These are phyloP conservation scores for Eupithecia subumbrata DNA, from an alignment of 2,888 invertebrate genomes.

Conservation along the genomic window DNA sequence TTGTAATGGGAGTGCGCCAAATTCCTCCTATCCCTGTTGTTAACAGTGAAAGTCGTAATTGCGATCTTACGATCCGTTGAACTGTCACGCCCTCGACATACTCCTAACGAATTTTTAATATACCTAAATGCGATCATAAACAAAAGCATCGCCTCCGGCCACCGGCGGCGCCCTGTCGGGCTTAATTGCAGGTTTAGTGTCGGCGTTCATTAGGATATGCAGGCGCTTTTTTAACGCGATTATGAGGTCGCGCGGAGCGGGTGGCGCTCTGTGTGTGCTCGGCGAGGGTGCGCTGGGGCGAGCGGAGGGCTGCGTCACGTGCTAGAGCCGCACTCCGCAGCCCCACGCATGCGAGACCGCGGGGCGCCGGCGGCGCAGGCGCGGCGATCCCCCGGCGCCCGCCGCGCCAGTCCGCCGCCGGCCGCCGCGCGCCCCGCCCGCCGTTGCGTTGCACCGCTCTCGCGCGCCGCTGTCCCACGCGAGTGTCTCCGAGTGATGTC, in stretches of 20 bases:
- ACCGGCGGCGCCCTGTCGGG: constrained; percentile 61
- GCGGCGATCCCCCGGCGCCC: constrained; percentile 74
- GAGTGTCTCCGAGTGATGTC: constrained; percentile 80
- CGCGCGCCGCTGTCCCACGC: constrained; percentile 54
- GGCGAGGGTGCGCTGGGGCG: constrained; percentile 74
- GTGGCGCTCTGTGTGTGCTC: constrained; percentile 18
- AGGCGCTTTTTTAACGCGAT: constrained; percentile 81
- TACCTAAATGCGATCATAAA: constrained; percentile 70
- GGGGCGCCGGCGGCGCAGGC: constrained; percentile 78
- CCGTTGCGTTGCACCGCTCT: constrained; percentile 50
- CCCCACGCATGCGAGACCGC: constrained; percentile 83
- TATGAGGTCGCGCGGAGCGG: constrained; percentile 70
- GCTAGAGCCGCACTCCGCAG: constrained; percentile 83
- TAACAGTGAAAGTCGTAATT: constrained; percentile 71
- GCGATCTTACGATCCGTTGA: constrained; percentile 72
- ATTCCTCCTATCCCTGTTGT: constrained; percentile 58
- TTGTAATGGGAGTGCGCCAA: constrained; percentile 62
- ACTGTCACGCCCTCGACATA: constrained; percentile 68
- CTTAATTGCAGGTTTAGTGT: constrained; percentile 80
- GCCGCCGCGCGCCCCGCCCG: constrained; percentile 79
- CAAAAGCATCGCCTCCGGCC: constrained; percentile 58
- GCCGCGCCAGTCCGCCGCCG: constrained; percentile 81
- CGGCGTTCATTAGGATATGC: constrained; percentile 80
- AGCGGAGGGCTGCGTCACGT: constrained; percentile 83
- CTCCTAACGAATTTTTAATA: constrained; percentile 74